Evolutionary conservation across 1,140 invertebrate genomes (phyloP).

Genomic region (Elysia chlorotica): DNA sequence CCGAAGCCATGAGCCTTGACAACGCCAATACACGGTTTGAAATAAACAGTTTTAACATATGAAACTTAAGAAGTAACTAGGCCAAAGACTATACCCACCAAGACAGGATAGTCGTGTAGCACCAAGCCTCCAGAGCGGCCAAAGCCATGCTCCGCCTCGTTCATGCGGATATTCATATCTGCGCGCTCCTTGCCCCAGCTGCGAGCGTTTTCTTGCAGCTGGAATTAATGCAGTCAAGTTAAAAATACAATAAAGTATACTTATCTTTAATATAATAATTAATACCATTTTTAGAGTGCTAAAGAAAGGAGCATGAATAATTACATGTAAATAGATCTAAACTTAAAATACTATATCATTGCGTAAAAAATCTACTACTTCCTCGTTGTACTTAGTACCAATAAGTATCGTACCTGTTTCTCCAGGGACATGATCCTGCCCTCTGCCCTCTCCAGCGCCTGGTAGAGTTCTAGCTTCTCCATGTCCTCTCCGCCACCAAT

Average conservation of each 20-base stretch:
- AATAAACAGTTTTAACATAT: neutral
- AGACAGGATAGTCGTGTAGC: slow-evolving; percentile 35
- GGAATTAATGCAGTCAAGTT: neutral
- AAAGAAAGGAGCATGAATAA: neutral
- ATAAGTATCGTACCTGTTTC: slow-evolving; percentile 45
- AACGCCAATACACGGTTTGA: neutral
- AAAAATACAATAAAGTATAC: neutral
- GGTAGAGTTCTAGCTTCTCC: slow-evolving; percentile 58
- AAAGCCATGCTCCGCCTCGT: slow-evolving; percentile 56
- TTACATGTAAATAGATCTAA: neutral
- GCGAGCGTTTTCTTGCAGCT: slow-evolving; percentile 54
- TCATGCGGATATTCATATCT: slow-evolving; percentile 46
- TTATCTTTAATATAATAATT: too few relatives aligned
- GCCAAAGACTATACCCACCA: neutral
- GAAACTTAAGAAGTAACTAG: neutral
- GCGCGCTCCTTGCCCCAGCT: slow-evolving; percentile 56
- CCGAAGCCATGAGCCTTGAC: neutral
- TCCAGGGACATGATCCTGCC: slow-evolving; percentile 55
- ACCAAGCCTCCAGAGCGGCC: slow-evolving; percentile 52
- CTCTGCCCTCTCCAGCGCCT: slow-evolving; percentile 55
- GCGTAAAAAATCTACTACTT: neutral
- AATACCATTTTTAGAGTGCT: neutral
- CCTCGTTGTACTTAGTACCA: neutral
- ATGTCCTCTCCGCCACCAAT: slow-evolving; percentile 34
- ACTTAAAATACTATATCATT: neutral